Percentiles rank a stretch among this genome's conserved stretches.
Conservation (phyloP, 2,888 invertebrate species). For the Pasiphila rectangulata region DNA sequence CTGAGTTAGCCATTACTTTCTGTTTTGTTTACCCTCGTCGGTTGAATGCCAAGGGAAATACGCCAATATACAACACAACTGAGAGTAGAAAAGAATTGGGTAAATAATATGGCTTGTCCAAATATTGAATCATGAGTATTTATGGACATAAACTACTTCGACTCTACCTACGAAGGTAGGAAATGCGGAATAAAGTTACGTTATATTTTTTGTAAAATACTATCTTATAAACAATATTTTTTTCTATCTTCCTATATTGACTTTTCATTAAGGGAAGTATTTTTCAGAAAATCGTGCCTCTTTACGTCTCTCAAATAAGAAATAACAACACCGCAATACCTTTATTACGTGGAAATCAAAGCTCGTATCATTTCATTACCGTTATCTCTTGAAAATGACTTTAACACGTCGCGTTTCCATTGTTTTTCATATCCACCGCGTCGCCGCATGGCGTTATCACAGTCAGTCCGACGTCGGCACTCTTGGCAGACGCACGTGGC, state of each 20-base stretch:
- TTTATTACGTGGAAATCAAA: constrained; percentile 35
- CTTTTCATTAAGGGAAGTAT: neutral
- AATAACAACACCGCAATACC: constrained; percentile 25
- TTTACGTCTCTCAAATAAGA: constrained; percentile 22
- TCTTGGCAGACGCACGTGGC: constrained; percentile 54
- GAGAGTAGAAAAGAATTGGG: constrained; percentile 25
- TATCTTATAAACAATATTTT: no score
- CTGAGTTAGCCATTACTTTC: constrained; percentile 39
- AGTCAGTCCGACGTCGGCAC: constrained; percentile 62
- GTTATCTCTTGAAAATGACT: constrained; percentile 50
- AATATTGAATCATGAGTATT: constrained; percentile 28
- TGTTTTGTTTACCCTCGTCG: constrained; percentile 38
- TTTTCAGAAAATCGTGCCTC: no score
- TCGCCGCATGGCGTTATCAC: constrained; percentile 62
- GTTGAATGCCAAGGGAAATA: constrained; percentile 38
- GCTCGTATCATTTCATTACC: constrained; percentile 41
- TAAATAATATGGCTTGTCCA: constrained; percentile 26
- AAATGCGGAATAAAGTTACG: no score
- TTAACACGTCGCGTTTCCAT: constrained; percentile 60
- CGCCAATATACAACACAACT: constrained; percentile 29
- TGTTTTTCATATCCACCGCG: constrained; percentile 68
- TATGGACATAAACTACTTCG: neutral
- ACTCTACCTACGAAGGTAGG: no score
- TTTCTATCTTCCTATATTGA: no score
- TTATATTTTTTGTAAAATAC: no score